Percentiles rank a stretch among this genome's conserved stretches.
Evolutionary conservation across 1,140 invertebrate species (phyloP).

Genomic region (Trachymyrmex septentrionalis): DNA sequence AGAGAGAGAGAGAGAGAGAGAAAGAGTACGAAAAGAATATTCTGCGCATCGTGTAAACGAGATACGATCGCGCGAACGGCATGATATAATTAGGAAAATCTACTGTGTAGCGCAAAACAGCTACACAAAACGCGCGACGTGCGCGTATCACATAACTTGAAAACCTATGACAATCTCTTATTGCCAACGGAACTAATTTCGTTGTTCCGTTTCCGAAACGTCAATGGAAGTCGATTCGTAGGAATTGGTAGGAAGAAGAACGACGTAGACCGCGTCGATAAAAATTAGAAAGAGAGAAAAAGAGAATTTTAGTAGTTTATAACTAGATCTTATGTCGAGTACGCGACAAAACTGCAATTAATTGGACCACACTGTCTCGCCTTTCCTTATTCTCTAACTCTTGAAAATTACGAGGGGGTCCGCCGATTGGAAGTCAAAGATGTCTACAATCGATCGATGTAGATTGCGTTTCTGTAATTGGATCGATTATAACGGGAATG

Average conservation of each 20-base stretch:
- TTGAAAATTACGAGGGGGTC: constrained; percentile 53
- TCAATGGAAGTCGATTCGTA: constrained; percentile 78
- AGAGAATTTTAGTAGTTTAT: constrained; percentile 67
- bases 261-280: constrained; percentile 66
- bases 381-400: constrained; percentile 76
- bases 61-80: not conserved
- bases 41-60: not conserved
- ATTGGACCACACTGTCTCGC: constrained; percentile 76
- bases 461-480: constrained; percentile 7
- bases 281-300: constrained; percentile 60
- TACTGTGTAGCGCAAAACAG: constrained; percentile 11
- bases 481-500: not conserved
- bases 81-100: constrained; percentile 34
- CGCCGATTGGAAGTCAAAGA: constrained; percentile 52
- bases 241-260: constrained; percentile 79
- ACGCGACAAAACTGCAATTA: constrained; percentile 74
- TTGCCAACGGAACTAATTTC: constrained; percentile 76
- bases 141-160: constrained; percentile 40
- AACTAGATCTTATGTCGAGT: constrained; percentile 67
- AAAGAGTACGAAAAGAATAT: not conserved
- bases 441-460: constrained; percentile 47
- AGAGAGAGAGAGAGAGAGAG: not conserved
- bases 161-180: constrained; percentile 83
- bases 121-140: constrained; percentile 24
- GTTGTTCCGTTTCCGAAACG: constrained; percentile 62